Evolutionary conservation across 1,140 invertebrate species (phyloP).

Genomic region (Cyphomyrmex costatus): DNA sequence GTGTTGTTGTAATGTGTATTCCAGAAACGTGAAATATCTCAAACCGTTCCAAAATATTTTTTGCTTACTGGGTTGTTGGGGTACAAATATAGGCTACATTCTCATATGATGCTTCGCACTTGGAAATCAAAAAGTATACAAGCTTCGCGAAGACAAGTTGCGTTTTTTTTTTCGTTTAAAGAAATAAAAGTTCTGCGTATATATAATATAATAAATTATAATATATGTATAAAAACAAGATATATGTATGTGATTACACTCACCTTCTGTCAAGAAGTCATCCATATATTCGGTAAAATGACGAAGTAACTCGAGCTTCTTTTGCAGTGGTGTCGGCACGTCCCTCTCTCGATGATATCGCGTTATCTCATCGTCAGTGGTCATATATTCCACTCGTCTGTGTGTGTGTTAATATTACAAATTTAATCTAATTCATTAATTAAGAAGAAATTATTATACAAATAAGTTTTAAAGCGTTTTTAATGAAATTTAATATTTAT

Average conservation of each 20-base stretch:
- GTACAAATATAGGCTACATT: slow-evolving; percentile 1
- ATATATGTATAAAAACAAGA: not conserved
- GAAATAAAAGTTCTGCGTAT: not conserved
- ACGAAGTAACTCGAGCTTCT: slow-evolving; percentile 97
- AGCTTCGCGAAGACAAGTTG: not conserved
- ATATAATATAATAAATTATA: too few relatives aligned
- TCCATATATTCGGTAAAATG: slow-evolving; percentile 99
- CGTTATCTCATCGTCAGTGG: slow-evolving; percentile 93
- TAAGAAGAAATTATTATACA: too few relatives aligned
- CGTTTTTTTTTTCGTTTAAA: not conserved
- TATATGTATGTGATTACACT: not conserved
- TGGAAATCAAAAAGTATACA: not conserved
- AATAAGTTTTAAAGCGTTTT: too few relatives aligned
- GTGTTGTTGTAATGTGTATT: too few relatives aligned
- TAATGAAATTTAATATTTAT: too few relatives aligned
- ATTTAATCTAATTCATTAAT: not conserved
- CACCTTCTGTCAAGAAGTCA: slow-evolving; percentile 96
- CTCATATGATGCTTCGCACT: not conserved
- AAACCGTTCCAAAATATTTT: too few relatives aligned
- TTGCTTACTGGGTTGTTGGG: too few relatives aligned
- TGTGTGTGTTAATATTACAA: slow-evolving; percentile 84
- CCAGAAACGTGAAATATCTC: too few relatives aligned
- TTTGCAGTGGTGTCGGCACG: slow-evolving; percentile 93
- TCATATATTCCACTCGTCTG: slow-evolving; percentile 97
- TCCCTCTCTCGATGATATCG: slow-evolving; percentile 94